Percentiles rank a stretch among this genome's conserved stretches.
phyloP scores from a whole-genome alignment of 2,113 vertebrate species.

The Thalassarche chlororhynchos region DNA sequence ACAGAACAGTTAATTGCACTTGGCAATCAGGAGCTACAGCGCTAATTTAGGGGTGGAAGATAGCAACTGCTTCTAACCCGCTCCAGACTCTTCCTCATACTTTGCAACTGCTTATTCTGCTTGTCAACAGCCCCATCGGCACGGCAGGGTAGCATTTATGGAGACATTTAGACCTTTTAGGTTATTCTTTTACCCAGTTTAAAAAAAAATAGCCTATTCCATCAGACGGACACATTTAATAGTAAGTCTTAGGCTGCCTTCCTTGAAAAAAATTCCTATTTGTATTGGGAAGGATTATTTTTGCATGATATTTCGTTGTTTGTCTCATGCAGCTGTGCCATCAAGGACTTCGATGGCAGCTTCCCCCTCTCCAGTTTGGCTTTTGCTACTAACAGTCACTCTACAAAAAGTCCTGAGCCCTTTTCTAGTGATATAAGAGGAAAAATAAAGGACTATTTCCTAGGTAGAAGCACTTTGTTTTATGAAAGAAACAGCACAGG shows the following conservation, averaged over 20 bases:
- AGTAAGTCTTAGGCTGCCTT: not conserved
- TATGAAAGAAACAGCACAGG: not conserved
- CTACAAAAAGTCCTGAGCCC: not conserved
- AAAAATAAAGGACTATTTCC: not conserved
- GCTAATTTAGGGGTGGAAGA: not conserved
- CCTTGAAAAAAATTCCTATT: not conserved
- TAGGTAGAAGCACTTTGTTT: not conserved
- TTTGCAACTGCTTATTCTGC: not conserved
- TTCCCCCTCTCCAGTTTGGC: fast-evolving
- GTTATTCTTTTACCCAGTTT: not conserved
- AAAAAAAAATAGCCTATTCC: not conserved
- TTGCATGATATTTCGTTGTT: not conserved
- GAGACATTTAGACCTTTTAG: not conserved
- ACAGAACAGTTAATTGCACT: not conserved
- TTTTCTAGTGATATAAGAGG: not conserved
- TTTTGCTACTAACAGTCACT: not conserved
- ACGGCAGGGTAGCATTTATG: fast-evolving
- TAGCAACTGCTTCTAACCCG: not conserved
- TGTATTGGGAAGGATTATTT: not conserved
- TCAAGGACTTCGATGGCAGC: not conserved
- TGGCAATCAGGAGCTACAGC: not conserved
- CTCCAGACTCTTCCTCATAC: not conserved
- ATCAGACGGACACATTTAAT: not conserved
- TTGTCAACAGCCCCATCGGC: fast-evolving
- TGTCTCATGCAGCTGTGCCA: not conserved